Evolutionary conservation across 2,797 vertebrate species (phyloP), one percentile per base, ranked within the genome.

Genomic region (Gallinago solitaria): DNA sequence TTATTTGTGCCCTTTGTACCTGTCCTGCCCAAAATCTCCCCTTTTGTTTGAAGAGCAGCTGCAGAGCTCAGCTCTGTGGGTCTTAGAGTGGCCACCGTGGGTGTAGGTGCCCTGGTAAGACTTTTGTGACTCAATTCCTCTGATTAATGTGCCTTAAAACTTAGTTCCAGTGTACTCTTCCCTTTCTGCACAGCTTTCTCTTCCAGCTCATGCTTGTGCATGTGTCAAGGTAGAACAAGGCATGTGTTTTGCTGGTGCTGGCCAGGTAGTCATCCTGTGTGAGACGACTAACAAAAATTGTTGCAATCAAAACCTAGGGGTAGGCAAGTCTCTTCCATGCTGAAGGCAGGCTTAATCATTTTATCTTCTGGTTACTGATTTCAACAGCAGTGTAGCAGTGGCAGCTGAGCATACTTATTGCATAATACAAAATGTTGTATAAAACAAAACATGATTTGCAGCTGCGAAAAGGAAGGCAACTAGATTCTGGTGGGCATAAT

Each of bases 321-420:
- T n/a, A 69, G 76, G 13, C 23, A 77, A 75, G 14, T 48, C 28
- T 57, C 57, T 70, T 61, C 63, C 18, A 12, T 61, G 25, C 45
- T 41, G 41, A 83, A 71, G 53, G 37, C 57, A 80, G 12, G 20
- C 21, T 85, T 83, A 64, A 87, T 78, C 0, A 27, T 90, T 86
- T 88, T 67, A 19, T 81, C 23, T 68, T 83, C 17, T 68, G 39
- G 73, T 78, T 83, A 81, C n/a, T 45, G 16, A 64, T 83, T 86
- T 68, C 37, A 80, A 9, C 25, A 30, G 20, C 51, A 60, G 76
- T 48, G 83, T 47, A 80, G 11, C 39, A 77, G 30, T 48, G 83
- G 39, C 56, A 74, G 56, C 43, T 88, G 64, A 56, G 25, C 12
- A 16, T 67, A 14, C 8, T 41, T 4, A 51, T 3, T 92, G 23